These are phyloP conservation scores for Lepidocyrtoides sp. DNA, from an alignment of 2,888 invertebrate species.

Conservation along the genomic window DNA sequence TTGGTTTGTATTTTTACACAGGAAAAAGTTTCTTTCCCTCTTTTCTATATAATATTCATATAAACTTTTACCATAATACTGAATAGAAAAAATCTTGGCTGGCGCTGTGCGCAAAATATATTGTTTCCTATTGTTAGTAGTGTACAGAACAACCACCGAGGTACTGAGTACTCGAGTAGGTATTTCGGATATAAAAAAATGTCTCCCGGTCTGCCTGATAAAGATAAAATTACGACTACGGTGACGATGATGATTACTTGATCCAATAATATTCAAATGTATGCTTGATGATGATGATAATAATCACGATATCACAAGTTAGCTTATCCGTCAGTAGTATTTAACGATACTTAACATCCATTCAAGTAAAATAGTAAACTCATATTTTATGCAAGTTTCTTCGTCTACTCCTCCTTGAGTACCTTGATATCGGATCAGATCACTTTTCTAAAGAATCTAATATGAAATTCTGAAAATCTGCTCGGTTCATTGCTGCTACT, in stretches of 20 bases:
- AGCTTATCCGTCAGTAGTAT: background rate
- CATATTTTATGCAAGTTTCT: background rate
- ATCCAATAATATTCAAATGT: constrained; percentile 52
- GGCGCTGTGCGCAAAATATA: constrained; percentile 23
- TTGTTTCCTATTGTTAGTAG: constrained; percentile 22
- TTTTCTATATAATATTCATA: too few species aligned
- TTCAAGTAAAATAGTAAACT: background rate
- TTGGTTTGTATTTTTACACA: constrained; percentile 2
- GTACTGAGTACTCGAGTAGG: background rate
- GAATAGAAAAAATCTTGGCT: background rate
- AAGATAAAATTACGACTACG: background rate
- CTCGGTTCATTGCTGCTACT: constrained; percentile 15
- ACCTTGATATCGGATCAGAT: constrained; percentile 17
- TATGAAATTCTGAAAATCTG: constrained; percentile 48
- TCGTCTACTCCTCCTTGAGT: background rate
- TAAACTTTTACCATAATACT: too few species aligned
- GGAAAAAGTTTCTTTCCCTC: background rate
- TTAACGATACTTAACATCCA: background rate
- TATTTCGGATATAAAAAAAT: background rate
- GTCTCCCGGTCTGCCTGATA: background rate
- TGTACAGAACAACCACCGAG: too few species aligned
- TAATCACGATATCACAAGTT: background rate
- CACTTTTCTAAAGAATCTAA: constrained; percentile 33
- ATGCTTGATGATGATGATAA: background rate
- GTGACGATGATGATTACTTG: constrained; percentile 23